Evolutionary conservation across 2,797 vertebrate genomes (phyloP).

Genomic region (Phaenicophaeus curvirostris): DNA sequence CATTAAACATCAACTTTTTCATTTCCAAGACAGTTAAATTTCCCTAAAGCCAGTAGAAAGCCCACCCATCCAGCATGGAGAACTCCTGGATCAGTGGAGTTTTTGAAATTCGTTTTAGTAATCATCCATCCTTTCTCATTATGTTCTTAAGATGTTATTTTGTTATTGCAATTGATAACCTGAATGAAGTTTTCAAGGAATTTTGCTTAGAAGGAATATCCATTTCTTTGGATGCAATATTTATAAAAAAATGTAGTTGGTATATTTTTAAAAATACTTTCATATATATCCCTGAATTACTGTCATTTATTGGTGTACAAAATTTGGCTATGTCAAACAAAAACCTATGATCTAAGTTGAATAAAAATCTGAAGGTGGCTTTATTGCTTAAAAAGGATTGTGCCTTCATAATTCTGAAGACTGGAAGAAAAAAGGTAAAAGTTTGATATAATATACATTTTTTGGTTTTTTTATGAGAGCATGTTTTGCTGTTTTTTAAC

Average conservation of each 20-base stretch:
- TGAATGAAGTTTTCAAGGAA: neutral
- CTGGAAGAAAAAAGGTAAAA: neutral
- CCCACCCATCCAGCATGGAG: neutral
- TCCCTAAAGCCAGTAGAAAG: neutral
- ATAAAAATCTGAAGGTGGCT: neutral
- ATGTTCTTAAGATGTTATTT: neutral
- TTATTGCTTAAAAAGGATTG: neutral
- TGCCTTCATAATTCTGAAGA: neutral
- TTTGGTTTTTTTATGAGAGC: neutral
- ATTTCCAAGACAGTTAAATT: neutral
- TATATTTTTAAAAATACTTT: neutral
- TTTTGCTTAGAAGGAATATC: neutral
- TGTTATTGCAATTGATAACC: neutral
- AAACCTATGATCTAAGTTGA: neutral
- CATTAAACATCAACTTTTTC: neutral
- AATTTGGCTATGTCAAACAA: neutral
- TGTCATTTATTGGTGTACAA: neutral
- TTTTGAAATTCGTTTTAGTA: neutral
- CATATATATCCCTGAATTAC: neutral
- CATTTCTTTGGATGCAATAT: neutral
- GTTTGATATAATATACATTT: neutral
- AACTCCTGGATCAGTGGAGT: neutral
- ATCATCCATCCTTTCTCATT: neutral
- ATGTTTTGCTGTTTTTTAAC: neutral
- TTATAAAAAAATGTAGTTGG: neutral